These are phyloP conservation scores for Cerastis leucographa DNA, from an alignment of 2,888 invertebrate genomes.

Conservation along the genomic window DNA sequence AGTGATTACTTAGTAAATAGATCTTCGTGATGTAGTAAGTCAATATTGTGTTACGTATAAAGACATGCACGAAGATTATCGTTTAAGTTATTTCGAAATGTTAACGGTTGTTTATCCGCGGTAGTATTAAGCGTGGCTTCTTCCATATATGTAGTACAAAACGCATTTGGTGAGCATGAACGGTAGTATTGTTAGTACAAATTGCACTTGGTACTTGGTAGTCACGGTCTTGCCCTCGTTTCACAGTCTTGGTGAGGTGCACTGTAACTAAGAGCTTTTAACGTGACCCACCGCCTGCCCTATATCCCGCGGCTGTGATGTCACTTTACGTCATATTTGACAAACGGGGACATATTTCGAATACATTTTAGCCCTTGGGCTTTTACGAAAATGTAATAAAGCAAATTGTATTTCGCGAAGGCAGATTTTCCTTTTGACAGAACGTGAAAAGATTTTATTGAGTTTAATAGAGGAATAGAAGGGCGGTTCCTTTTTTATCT, in stretches of 20 bases:
- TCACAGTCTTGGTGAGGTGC: slow-evolving; percentile 73
- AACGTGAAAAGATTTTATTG: slow-evolving; percentile 46
- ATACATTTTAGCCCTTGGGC: slow-evolving; percentile 36
- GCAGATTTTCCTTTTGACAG: slow-evolving; percentile 39
- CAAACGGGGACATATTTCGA: slow-evolving; percentile 53
- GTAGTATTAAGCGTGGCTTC: slow-evolving; percentile 29
- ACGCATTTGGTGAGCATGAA: slow-evolving; percentile 50
- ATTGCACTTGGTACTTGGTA: slow-evolving; percentile 66
- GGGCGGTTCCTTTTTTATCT: slow-evolving; percentile 8
- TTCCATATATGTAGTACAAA: slow-evolving; percentile 35
- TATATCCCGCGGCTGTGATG: slow-evolving; percentile 81
- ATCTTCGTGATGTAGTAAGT: slow-evolving; percentile 44
- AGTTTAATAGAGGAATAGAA: slow-evolving; percentile 36
- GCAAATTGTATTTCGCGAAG: slow-evolving; percentile 49
- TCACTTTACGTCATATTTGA: slow-evolving; percentile 72
- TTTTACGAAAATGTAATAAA: slow-evolving; percentile 45
- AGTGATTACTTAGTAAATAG: slow-evolving; percentile 47
- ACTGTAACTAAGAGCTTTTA: slow-evolving; percentile 85
- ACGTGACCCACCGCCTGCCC: slow-evolving; percentile 83
- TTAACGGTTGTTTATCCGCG: slow-evolving; percentile 31
- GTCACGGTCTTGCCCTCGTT: slow-evolving; percentile 82
- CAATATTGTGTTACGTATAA: slow-evolving; percentile 51
- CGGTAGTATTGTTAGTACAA: slow-evolving; percentile 59
- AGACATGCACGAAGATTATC: slow-evolving; percentile 47
- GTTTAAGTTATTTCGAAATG: slow-evolving; percentile 52